A percentile compares a stretch with the other conserved stretches of the same genome.
phyloP scores from a whole-genome alignment of 2,113 vertebrate species.

The Plectropomus leopardus region DNA sequence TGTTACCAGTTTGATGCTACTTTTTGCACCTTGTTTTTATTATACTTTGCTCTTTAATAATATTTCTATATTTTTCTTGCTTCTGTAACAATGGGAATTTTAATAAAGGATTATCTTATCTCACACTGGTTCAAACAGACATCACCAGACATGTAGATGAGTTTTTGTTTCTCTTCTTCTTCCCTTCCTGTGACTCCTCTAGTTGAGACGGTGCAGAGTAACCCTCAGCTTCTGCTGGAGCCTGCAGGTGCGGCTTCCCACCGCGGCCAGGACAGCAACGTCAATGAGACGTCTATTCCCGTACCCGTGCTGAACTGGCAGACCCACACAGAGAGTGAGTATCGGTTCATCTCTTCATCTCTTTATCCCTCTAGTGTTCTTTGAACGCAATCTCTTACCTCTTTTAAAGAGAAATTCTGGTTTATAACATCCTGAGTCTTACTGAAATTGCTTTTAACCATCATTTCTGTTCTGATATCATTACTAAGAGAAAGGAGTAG shows the following conservation, averaged over 20 bases:
- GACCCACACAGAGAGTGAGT: constrained; percentile 91
- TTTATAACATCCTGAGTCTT: too few species aligned
- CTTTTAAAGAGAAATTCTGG: background rate
- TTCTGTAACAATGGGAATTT: too few species aligned
- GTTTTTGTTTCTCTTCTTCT: background rate
- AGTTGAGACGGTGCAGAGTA: constrained; percentile 97
- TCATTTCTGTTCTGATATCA: too few species aligned
- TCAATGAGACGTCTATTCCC: constrained; percentile 88
- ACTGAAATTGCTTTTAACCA: too few species aligned
- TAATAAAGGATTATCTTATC: too few species aligned
- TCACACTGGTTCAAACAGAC: too few species aligned
- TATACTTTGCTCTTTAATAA: too few species aligned
- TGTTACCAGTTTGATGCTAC: too few species aligned
- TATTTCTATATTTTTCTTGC: too few species aligned
- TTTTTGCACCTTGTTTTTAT: too few species aligned
- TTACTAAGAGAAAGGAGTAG: too few species aligned
- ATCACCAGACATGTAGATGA: background rate
- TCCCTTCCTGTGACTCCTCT: background rate
- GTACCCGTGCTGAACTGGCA: constrained; percentile 94
- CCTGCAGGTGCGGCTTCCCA: constrained; percentile 83
- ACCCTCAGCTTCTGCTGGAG: constrained; percentile 94
- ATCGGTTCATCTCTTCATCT: constrained; percentile 11
- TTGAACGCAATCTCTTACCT: too few species aligned
- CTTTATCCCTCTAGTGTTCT: background rate
- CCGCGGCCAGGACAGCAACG: constrained; percentile 84